Percentiles rank a stretch among this genome's conserved stretches.
Conservation (phyloP, 2,797 vertebrate genomes). For the Mus spretus region DNA sequence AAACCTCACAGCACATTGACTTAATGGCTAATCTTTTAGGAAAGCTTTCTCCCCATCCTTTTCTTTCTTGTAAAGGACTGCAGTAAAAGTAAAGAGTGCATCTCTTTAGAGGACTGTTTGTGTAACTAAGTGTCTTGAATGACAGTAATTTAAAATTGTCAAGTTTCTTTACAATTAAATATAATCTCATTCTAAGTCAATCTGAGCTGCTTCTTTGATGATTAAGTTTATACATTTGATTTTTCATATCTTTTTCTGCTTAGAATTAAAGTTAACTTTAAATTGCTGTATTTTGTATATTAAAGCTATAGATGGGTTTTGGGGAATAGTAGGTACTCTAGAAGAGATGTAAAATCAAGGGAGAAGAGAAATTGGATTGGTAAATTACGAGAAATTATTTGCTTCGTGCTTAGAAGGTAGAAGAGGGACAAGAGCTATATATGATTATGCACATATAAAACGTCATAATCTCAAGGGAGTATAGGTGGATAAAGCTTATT, state of each 20-base stretch:
- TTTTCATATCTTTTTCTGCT: constrained; percentile 25
- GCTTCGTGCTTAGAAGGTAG: constrained; percentile 11
- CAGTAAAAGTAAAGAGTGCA: not conserved
- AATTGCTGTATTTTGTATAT: constrained; percentile 34
- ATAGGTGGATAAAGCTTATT: constrained; percentile 23
- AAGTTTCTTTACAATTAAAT: constrained; percentile 53
- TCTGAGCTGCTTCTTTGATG: constrained; percentile 44
- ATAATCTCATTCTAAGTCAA: constrained; percentile 21
- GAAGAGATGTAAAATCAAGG: not conserved
- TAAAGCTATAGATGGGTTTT: not conserved
- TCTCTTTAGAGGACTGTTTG: constrained; percentile 50
- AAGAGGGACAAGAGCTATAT: not conserved
- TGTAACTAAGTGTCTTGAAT: constrained; percentile 57
- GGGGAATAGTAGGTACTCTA: not conserved
- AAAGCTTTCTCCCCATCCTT: constrained; percentile 59
- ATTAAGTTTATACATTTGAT: constrained; percentile 11
- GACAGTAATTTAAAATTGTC: constrained; percentile 61
- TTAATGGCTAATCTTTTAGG: constrained; percentile 71
- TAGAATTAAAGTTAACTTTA: constrained; percentile 59
- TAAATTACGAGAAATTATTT: constrained; percentile 9
- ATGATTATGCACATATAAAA: constrained; percentile 17
- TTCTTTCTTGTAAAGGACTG: constrained; percentile 55
- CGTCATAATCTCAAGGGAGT: constrained; percentile 21
- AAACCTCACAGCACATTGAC: constrained; percentile 71
- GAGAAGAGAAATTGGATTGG: not conserved